Conservation (phyloP, 53 echinoderm and acorn worm genomes). For the Paracentrotus lividus region DNA sequence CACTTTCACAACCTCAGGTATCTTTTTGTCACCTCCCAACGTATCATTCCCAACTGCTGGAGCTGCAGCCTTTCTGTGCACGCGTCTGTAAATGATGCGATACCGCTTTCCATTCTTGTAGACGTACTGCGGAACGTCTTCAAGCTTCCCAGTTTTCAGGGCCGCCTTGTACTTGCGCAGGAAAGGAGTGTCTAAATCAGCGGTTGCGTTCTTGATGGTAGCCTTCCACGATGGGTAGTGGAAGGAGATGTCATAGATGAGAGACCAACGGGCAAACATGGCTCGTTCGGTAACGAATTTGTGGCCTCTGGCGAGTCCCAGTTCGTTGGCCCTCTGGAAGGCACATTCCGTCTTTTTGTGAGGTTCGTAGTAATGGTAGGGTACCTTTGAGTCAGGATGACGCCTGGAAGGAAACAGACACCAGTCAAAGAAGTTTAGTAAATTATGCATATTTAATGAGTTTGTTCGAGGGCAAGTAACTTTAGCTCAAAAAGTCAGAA, state of each 20-base stretch:
- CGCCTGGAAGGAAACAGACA: slow-evolving; percentile 66
- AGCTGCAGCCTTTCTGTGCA: not conserved
- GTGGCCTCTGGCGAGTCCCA: slow-evolving; percentile 81
- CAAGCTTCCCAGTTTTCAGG: not conserved
- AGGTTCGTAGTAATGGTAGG: slow-evolving; percentile 95
- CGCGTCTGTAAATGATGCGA: slow-evolving; percentile 27
- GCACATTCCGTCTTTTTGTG: slow-evolving; percentile 79
- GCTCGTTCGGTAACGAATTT: slow-evolving; percentile 93
- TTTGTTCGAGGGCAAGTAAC: no score
- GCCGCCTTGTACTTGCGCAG: slow-evolving; percentile 84
- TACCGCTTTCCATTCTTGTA: slow-evolving; percentile 44
- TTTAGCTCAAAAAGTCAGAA: no score
- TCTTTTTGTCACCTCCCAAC: not conserved
- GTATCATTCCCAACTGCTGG: not conserved
- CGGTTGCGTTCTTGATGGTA: slow-evolving; percentile 44
- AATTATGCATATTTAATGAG: no score
- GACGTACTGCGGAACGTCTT: slow-evolving; percentile 30
- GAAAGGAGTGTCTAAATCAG: slow-evolving; percentile 79
- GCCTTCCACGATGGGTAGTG: slow-evolving; percentile 86
- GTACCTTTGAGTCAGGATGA: slow-evolving; percentile 85
- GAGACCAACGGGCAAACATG: slow-evolving; percentile 89
- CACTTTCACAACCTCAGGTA: not conserved
- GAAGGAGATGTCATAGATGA: slow-evolving; percentile 84
- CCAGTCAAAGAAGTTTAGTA: no score
- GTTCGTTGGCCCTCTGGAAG: slow-evolving; percentile 85